Evolutionary conservation across 2,113 vertebrate genomes (phyloP).

Genomic region (Noturus placidus): DNA sequence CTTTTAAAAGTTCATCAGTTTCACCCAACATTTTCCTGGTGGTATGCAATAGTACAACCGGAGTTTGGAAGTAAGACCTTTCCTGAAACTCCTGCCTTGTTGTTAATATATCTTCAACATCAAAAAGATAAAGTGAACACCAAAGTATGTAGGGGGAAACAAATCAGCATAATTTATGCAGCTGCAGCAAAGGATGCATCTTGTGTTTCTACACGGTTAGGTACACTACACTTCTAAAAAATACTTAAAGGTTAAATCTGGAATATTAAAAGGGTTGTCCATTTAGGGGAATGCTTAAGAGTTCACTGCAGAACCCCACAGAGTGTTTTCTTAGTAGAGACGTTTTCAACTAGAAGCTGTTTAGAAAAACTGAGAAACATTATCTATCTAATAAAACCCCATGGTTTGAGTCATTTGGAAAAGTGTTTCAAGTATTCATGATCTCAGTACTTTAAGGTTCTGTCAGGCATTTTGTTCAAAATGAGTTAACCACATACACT

Average conservation of each 20-base stretch:
- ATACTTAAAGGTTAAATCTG: background rate
- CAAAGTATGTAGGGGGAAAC: background rate
- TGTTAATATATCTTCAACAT: background rate
- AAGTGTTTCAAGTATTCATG: background rate
- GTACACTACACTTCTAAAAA: background rate
- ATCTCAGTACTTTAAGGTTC: background rate
- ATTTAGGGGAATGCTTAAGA: background rate
- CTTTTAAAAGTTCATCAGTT: constrained; percentile 10
- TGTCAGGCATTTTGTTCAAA: background rate
- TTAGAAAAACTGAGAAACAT: background rate
- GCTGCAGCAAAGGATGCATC: background rate
- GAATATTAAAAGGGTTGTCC: background rate
- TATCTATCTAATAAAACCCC: background rate
- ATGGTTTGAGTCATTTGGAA: background rate
- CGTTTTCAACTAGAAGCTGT: background rate
- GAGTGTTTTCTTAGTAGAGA: background rate
- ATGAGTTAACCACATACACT: background rate
- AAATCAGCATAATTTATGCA: background rate
- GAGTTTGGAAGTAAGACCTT: background rate
- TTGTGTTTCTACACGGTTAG: background rate
- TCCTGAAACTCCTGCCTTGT: background rate
- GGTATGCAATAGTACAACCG: background rate
- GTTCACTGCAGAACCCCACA: background rate
- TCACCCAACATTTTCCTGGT: background rate
- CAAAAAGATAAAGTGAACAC: background rate